phyloP scores from a whole-genome alignment of 2,888 invertebrate genomes.

The Drosophila paracracens region DNA sequence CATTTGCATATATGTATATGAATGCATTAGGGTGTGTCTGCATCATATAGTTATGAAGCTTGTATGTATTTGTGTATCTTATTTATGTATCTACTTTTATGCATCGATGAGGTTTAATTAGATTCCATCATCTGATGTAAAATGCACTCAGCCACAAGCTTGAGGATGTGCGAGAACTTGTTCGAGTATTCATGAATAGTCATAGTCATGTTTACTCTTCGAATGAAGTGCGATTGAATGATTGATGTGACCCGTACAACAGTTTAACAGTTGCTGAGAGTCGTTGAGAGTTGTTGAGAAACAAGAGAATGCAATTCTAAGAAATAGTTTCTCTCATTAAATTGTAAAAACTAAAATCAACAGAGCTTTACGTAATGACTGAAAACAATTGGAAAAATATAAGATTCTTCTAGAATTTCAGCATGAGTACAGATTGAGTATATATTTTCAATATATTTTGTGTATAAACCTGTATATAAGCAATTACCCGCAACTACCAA shows the following conservation, averaged over 20 bases:
- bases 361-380: neutral
- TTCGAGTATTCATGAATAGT: constrained; percentile 23
- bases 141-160: constrained; percentile 48
- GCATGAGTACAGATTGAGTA: neutral
- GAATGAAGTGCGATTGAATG: constrained; percentile 10
- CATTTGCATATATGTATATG: constrained; percentile 22
- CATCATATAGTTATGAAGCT: neutral
- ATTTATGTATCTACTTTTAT: constrained; percentile 60
- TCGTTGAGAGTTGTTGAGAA: neutral
- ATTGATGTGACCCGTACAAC: constrained; percentile 10
- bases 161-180: constrained; percentile 2
- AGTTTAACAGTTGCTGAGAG: neutral
- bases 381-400: neutral
- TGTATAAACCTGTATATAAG: no score
- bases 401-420: neutral
- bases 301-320: neutral
- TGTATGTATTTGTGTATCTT: constrained; percentile 14
- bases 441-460: neutral
- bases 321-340: neutral
- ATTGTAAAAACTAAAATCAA: neutral
- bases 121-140: constrained; percentile 72
- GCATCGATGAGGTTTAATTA: constrained; percentile 82
- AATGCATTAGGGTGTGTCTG: constrained; percentile 2
- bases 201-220: constrained; percentile 31
- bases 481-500: neutral